Percentiles rank a stretch among this genome's conserved stretches.
phyloP scores from a whole-genome alignment of 2,888 invertebrate species.

The Vannuccia rotundouncinata region DNA sequence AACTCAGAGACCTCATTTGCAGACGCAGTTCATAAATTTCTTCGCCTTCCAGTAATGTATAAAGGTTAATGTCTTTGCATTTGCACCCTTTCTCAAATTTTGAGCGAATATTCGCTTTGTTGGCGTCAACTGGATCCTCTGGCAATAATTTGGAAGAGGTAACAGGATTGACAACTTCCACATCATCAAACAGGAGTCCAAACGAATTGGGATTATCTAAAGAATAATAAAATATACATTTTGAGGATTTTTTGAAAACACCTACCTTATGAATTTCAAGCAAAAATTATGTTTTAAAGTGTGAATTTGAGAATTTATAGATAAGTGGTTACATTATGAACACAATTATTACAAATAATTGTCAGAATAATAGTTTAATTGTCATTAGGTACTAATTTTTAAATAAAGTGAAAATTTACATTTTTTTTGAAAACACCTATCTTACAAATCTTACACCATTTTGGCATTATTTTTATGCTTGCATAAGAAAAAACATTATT shows the following conservation, averaged over 20 bases:
- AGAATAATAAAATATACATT: constrained; percentile 4
- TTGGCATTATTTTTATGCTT: constrained; percentile 3
- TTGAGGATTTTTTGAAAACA: neutral
- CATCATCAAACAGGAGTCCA: neutral
- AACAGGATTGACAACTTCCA: neutral
- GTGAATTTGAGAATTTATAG: neutral
- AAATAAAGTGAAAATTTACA: neutral
- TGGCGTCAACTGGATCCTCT: neutral
- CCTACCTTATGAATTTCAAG: neutral
- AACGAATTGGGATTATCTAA: neutral
- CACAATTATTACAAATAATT: neutral
- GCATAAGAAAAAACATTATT: neutral
- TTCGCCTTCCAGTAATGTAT: neutral
- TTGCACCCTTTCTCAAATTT: neutral
- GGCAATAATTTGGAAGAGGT: neutral
- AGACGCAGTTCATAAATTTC: neutral
- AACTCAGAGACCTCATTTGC: constrained; percentile 8
- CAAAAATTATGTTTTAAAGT: neutral
- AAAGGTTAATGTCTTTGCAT: neutral
- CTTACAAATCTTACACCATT: neutral
- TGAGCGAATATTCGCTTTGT: neutral
- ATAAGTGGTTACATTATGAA: neutral
- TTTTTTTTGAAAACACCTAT: neutral
- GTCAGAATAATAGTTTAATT: neutral
- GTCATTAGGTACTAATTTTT: neutral